Evolutionary conservation across 2,113 vertebrate species (phyloP).

Genomic region (Irena cyanogastra): DNA sequence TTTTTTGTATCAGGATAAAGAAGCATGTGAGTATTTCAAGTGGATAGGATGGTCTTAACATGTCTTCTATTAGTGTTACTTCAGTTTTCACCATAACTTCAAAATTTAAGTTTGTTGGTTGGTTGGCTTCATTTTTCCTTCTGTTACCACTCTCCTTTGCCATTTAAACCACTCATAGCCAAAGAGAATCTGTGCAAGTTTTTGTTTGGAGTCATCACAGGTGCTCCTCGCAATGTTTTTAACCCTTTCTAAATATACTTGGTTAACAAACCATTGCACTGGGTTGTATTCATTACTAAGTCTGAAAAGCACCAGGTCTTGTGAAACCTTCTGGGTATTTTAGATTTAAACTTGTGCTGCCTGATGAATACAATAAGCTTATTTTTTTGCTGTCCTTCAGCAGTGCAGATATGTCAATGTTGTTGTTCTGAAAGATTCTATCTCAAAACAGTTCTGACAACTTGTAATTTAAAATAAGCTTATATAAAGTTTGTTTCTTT

Average conservation of each 20-base stretch:
- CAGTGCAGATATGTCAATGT: not conserved
- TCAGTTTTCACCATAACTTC: not conserved
- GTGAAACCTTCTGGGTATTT: not conserved
- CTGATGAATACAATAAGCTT: not conserved
- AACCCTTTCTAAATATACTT: not conserved
- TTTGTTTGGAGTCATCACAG: not conserved
- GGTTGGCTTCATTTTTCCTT: not conserved
- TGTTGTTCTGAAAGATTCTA: not conserved
- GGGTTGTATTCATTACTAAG: not conserved
- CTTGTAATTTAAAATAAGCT: not conserved
- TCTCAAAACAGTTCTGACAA: not conserved
- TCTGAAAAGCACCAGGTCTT: not conserved
- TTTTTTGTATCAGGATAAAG: not conserved
- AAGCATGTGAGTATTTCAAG: not conserved
- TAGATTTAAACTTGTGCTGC: fast-evolving
- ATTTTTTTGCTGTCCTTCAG: not conserved
- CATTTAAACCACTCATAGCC: not conserved
- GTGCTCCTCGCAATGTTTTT: not conserved
- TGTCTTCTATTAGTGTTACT: not conserved
- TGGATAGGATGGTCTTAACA: not conserved
- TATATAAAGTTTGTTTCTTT: not conserved
- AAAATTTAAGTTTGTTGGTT: not conserved
- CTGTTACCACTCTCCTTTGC: not conserved
- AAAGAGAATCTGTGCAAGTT: not conserved
- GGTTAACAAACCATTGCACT: not conserved